Conservation (phyloP, 2,888 invertebrate species). For the Melinaea marsaeus region DNA sequence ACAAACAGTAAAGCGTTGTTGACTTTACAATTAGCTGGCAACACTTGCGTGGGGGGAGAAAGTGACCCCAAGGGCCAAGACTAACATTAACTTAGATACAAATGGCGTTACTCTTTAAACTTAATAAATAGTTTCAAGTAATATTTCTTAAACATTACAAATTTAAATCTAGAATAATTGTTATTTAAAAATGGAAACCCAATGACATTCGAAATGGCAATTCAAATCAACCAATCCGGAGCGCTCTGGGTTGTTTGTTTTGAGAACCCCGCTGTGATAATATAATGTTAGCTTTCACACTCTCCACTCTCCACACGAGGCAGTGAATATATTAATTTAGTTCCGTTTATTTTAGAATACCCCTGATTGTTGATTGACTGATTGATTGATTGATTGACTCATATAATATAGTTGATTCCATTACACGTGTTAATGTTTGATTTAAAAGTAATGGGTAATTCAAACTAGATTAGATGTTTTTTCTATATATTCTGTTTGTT, state of each 20-base stretch:
- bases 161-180: neutral
- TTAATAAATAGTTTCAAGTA: neutral
- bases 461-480: too few species aligned
- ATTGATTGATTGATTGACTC: too few species aligned
- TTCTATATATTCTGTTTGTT: too few species aligned
- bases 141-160: neutral
- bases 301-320: slow-evolving; percentile 23
- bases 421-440: too few species aligned
- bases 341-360: neutral
- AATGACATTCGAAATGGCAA: slow-evolving; percentile 1
- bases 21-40: slow-evolving; percentile 53
- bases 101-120: neutral
- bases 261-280: slow-evolving; percentile 39
- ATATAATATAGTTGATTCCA: too few species aligned
- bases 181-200: neutral
- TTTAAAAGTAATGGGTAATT: too few species aligned
- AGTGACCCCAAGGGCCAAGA: slow-evolving; percentile 24
- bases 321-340: slow-evolving; percentile 3
- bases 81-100: slow-evolving; percentile 11
- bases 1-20: slow-evolving; percentile 55
- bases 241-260: slow-evolving; percentile 24
- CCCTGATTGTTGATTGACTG: too few species aligned
- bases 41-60: slow-evolving; percentile 33
- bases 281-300: slow-evolving; percentile 38
- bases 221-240: slow-evolving; percentile 4